Base-by-base conservation (phyloP, 2,113 vertebrate genomes). In the Pica pica region DNA sequence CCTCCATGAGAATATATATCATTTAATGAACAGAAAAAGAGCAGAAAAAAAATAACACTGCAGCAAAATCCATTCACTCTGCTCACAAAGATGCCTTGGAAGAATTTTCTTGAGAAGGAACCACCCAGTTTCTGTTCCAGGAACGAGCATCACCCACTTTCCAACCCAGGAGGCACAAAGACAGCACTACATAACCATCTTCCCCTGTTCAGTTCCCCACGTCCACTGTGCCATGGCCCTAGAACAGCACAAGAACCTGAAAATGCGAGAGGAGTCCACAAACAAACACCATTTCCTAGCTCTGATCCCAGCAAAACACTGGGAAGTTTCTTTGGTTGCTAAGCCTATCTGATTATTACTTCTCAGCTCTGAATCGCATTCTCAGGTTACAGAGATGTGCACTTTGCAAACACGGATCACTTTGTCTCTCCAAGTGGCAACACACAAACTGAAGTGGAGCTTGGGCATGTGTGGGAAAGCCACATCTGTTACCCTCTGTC, bases 371-470 rank as follows among this genome's bases (percentile, higher is more conserved):
- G 74, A 37, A 57, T 4, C 22, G 65, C 3, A 22, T 11, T 37
- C 31, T 59, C 44, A 61, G 49, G 22, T 74, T 24, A 44, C 49
- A 60, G 80, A 15, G 56, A 44, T 0, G 0, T 0, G 3, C 22
- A 5, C 30, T 16, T 31, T 5, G 41, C 53, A 53, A 73, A 59
- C 37, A 21, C 20, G 0, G n/a, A 57, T 21, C 37, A 8, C 20
- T 47, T 13, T 53, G 46, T 41, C 46, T 65, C 60, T 76, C 70
- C 0, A 10, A 68, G 30, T 3, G 46, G 26, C 46, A 83, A 3
- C 0, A 6, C 4, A 7, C 21, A n/a, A 23, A 7, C 69, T 73
- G 84, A 78, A 81, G 39, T 47, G 31, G 46, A 74, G 47, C 41
- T 69, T 57, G 47, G 31, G 70, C 49, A 5, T 0, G 11, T 14